These are phyloP conservation scores for Neosilurus mollespiculum DNA, from an alignment of 2,797 vertebrate species.

Conservation along the genomic window DNA sequence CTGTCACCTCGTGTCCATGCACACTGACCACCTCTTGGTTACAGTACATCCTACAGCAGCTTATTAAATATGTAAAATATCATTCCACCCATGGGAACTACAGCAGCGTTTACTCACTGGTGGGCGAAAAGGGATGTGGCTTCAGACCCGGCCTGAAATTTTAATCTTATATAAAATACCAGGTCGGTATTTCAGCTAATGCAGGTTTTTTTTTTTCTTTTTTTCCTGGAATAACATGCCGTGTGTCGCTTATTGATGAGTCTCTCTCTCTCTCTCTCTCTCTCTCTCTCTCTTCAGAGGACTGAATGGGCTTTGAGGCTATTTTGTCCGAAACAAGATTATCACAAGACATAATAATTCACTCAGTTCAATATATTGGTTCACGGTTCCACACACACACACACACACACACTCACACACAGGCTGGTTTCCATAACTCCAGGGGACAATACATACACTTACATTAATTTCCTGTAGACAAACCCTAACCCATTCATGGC, in stretches of 20 bases:
- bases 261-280: slow-evolving; percentile 11
- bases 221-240: slow-evolving; percentile 21
- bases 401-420: neutral
- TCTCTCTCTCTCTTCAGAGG: neutral
- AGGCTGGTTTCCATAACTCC: no score
- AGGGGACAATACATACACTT: no score
- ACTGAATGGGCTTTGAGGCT: neutral
- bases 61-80: neutral
- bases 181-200: slow-evolving; percentile 39
- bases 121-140: neutral
- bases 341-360: neutral
- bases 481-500: no score
- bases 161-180: neutral
- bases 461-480: no score
- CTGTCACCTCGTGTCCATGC: neutral
- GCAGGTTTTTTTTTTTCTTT: slow-evolving; percentile 55
- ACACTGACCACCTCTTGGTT: neutral
- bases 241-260: slow-evolving; percentile 48
- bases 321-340: neutral
- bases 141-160: neutral
- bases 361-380: neutral
- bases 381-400: slow-evolving; percentile 6
- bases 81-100: neutral
- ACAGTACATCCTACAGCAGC: neutral
- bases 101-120: neutral